These are phyloP conservation scores for Ispidina lecontei DNA, from an alignment of 2,797 vertebrate species.

Conservation along the genomic window DNA sequence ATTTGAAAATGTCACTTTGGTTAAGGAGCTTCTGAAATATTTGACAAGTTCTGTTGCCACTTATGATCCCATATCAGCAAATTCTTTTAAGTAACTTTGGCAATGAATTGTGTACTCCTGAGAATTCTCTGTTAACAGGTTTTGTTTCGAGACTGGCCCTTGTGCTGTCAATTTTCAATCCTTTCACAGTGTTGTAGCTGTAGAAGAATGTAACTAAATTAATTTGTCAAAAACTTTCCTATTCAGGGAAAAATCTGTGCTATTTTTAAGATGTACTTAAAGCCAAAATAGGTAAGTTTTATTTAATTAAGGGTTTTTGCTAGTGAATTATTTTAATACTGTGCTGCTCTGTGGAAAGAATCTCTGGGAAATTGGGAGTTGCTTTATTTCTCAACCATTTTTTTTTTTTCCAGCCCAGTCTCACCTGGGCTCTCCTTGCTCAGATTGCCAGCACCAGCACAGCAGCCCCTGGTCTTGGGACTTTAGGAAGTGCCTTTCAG, in stretches of 20 bases:
- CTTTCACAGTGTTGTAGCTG: background rate
- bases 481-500: background rate
- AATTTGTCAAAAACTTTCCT: background rate
- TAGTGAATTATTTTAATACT: background rate
- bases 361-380: background rate
- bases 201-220: background rate
- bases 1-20: background rate
- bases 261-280: background rate
- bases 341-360: background rate
- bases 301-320: background rate
- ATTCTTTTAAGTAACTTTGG: background rate
- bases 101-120: accelerated
- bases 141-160: background rate
- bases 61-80: background rate
- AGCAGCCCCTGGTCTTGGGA: background rate
- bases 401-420: background rate
- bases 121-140: background rate
- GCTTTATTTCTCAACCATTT: background rate
- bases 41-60: background rate
- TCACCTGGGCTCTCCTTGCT: background rate
- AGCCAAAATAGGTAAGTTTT: background rate
- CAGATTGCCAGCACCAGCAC: too few species aligned
- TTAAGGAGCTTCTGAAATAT: background rate
- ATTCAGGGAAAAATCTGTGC: background rate
- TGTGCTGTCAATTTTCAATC: background rate